Evolutionary conservation across 2,888 invertebrate species (phyloP).

Genomic region (Campoplex capitator): DNA sequence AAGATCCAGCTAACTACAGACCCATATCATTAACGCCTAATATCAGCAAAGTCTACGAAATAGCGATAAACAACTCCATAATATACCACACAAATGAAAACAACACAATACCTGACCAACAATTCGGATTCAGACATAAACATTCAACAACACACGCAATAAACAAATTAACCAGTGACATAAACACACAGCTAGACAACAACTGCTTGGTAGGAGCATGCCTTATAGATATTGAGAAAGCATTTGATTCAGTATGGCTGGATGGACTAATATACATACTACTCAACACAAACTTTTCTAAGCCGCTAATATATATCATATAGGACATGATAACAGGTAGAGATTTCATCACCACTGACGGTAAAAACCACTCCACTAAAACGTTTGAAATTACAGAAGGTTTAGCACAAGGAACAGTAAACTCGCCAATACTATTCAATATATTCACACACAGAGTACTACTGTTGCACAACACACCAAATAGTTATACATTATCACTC

Average conservation of each 20-base stretch:
- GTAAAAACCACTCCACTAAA: background rate
- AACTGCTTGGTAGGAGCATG: conserved; percentile 28
- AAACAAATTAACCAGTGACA: conserved; percentile 7
- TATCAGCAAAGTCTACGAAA: conserved; percentile 23
- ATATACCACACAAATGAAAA: background rate
- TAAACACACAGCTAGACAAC: background rate
- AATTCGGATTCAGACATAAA: conserved; percentile 27
- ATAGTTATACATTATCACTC: background rate
- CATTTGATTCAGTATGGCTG: conserved; percentile 22
- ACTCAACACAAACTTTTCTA: background rate
- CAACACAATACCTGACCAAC: conserved; percentile 4
- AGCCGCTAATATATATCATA: background rate
- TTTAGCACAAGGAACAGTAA: background rate
- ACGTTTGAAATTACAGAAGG: background rate
- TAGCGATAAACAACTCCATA: conserved; percentile 27
- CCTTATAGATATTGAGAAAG: conserved; percentile 33
- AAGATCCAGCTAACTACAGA: background rate
- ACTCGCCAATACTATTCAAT: background rate
- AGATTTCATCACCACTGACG: background rate
- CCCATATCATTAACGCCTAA: conserved; percentile 10
- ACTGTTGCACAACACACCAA: background rate
- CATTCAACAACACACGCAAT: conserved; percentile 25
- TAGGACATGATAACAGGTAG: background rate
- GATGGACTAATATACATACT: conserved; percentile 25
- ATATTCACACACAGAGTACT: background rate